Percentiles rank a stretch among this genome's conserved stretches.
phyloP scores from a whole-genome alignment of 2,797 vertebrate genomes.

The Tapera naevia region DNA sequence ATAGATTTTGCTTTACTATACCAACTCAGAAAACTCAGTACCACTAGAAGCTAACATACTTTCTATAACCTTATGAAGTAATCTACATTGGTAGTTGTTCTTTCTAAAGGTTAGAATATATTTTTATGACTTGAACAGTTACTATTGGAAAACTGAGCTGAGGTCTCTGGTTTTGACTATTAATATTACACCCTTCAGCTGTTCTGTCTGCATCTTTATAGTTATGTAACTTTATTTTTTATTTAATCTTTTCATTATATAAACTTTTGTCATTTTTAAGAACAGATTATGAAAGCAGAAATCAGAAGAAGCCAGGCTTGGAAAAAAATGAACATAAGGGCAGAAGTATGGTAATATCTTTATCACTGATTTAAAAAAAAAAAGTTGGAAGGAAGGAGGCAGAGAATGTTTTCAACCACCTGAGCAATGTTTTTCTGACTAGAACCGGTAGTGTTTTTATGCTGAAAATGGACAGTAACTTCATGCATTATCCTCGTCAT shows the following conservation, averaged over 20 bases:
- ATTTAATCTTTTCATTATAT: conserved; percentile 23
- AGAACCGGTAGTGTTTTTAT: background rate
- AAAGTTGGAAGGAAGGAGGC: background rate
- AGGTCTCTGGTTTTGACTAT: conserved; percentile 22
- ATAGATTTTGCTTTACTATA: background rate
- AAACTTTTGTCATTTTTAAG: conserved; percentile 29
- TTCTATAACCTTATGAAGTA: background rate
- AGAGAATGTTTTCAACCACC: background rate
- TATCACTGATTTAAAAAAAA: background rate
- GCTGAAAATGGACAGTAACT: background rate
- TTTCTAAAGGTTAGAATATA: background rate
- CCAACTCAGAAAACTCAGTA: background rate
- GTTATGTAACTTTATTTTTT: conserved; percentile 57
- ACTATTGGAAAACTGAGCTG: background rate
- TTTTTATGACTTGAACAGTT: conserved; percentile 15
- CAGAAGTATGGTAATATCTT: background rate
- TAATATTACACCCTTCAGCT: conserved; percentile 31
- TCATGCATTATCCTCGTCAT: background rate
- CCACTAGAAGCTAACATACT: background rate
- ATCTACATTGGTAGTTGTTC: background rate
- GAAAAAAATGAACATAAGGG: background rate
- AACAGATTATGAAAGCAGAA: conserved; percentile 18
- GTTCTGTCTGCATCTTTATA: conserved; percentile 14
- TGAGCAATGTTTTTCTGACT: background rate
- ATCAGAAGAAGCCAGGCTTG: background rate